phyloP scores from a whole-genome alignment of 2,888 invertebrate genomes.

The Opisthograptis luteolata region DNA sequence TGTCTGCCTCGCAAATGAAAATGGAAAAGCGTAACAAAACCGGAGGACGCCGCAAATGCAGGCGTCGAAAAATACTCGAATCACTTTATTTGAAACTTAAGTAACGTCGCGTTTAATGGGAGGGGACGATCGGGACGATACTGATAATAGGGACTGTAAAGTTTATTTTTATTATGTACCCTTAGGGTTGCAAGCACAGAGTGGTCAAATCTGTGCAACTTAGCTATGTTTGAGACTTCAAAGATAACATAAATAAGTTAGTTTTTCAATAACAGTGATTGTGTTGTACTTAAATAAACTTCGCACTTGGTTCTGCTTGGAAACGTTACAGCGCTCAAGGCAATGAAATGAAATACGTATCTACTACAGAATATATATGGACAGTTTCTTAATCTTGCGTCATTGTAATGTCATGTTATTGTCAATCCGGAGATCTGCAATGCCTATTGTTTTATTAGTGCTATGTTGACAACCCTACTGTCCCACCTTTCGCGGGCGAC shows the following conservation, averaged over 20 bases:
- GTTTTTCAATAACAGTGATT: too few species aligned
- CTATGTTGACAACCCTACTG: conserved; percentile 1
- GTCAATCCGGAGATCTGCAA: neutral
- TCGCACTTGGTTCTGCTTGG: too few species aligned
- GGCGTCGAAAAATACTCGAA: conserved; percentile 1
- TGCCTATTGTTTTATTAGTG: too few species aligned
- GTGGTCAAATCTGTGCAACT: neutral
- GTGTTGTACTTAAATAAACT: too few species aligned
- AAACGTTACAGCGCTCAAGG: too few species aligned
- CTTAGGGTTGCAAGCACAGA: neutral
- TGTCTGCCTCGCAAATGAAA: conserved; percentile 13
- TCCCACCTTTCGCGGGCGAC: neutral
- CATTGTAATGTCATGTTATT: too few species aligned
- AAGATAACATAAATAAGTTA: too few species aligned
- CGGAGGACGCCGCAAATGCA: neutral
- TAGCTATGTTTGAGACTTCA: too few species aligned
- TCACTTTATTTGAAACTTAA: neutral
- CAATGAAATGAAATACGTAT: too few species aligned
- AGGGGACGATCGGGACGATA: neutral
- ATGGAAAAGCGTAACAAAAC: conserved; percentile 9
- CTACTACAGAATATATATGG: too few species aligned
- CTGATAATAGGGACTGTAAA: neutral
- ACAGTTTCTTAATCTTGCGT: too few species aligned
- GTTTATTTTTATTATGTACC: neutral
- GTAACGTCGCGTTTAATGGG: neutral